Base-by-base conservation (phyloP, 2,888 invertebrate species). In the Coelinius sp. region DNA sequence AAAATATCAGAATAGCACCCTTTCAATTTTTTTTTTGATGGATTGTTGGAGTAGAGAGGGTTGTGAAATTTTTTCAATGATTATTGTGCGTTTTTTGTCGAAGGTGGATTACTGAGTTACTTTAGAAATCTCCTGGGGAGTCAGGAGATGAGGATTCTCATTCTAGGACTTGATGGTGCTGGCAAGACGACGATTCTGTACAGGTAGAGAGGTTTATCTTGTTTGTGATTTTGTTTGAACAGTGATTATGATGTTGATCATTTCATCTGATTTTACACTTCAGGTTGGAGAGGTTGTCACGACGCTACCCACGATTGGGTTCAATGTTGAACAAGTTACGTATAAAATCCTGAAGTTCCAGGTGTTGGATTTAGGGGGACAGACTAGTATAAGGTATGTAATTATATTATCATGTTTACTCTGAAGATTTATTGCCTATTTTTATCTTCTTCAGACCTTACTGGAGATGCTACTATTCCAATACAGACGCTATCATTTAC, bases 401-500 rank as follows among this genome's bases (percentile, higher is more conserved):
- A 24, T 22, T 38, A n/a, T 31, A 24, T 41, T 56, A 70, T 71
- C 52, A 49, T 75, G 41, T 73, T 71, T 49, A 31, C 31, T 31
- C 5, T 49, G 46, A 3, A 20, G 5, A 14, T 49, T 49, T 49
- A 17, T 49, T 6, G 1, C 14, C 8, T 31, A 10, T 70, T 46
- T 56, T 44, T 38, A 77, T 75, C 76, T 68, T 71, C 91, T 91
- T 72, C 89, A 97, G 98, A 90, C 99, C 99, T 0, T 99, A 99
- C 88, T 99, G 99, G 99, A 92, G 99, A 88, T 99, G 99, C 92
- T 99, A 99, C 89, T 99, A 98, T 88, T 97, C 98, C 80, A 99
- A 99, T 90, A 99, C 99, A 86, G 99, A 99, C 91, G 99, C 99
- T 85, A 98, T 99, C 83, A 99, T 99, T 84, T 99, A 99, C 90